These are phyloP conservation scores for Autographa pulchrina DNA, from an alignment of 2,888 invertebrate genomes.

Conservation along the genomic window DNA sequence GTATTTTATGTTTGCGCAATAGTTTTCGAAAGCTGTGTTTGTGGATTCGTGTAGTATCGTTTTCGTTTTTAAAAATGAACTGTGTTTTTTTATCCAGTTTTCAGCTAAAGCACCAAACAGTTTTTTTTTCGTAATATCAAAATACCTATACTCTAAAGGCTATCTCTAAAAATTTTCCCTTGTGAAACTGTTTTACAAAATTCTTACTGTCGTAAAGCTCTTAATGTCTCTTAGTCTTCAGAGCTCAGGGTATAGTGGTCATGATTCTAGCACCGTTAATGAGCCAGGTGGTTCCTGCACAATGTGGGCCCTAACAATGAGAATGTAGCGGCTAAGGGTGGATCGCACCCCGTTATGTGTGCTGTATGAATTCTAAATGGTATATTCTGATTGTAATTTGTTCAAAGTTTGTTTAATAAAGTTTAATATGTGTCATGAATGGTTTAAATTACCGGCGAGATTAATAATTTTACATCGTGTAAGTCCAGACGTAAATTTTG, in stretches of 20 bases:
- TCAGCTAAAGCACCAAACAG: no score
- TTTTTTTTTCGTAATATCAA: background rate
- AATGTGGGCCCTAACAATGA: conserved; percentile 81
- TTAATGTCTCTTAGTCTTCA: conserved; percentile 33
- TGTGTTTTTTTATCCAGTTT: no score
- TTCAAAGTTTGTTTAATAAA: background rate
- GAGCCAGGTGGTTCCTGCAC: conserved; percentile 85
- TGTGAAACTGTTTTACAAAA: background rate
- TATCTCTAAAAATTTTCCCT: background rate
- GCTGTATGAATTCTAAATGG: conserved; percentile 61
- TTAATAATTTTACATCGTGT: no score
- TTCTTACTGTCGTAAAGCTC: background rate
- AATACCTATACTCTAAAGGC: no score
- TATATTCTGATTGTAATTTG: conserved; percentile 40
- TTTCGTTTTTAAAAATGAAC: no score
- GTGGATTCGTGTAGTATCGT: no score
- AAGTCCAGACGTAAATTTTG: no score
- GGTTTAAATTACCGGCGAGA: no score
- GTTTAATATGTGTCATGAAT: no score
- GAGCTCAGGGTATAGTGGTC: conserved; percentile 63
- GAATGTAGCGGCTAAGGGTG: conserved; percentile 70
- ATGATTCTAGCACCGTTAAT: conserved; percentile 74
- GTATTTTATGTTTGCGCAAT: no score
- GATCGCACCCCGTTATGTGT: conserved; percentile 63
- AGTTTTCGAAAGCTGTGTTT: no score